Conservation (phyloP, 2,888 invertebrate genomes). For the Melinaea menophilus region DNA sequence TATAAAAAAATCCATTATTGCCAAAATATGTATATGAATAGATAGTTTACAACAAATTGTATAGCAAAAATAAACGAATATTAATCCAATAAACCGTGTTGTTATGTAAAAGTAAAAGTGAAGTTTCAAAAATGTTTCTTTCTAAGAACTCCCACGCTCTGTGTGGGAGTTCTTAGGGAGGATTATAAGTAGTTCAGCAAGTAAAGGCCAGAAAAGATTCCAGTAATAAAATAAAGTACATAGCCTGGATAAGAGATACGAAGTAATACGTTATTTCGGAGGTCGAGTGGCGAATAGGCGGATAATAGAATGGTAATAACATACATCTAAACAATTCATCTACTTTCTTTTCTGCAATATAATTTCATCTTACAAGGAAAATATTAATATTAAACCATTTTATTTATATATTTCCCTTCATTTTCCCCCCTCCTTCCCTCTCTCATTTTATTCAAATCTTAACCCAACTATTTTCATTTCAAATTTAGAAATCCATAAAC, state of each 20-base stretch:
- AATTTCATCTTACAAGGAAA: too few relatives aligned
- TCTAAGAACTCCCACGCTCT: conserved; percentile 25
- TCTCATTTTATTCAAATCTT: too few relatives aligned
- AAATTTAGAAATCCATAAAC: too few relatives aligned
- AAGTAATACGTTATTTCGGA: conserved; percentile 5
- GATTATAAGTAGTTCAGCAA: conserved; percentile 30
- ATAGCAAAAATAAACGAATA: conserved; percentile 1
- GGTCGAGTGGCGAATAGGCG: neutral
- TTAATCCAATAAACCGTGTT: conserved; percentile 2
- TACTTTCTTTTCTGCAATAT: too few relatives aligned
- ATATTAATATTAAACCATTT: too few relatives aligned
- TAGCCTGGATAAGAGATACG: conserved; percentile 15
- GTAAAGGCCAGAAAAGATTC: conserved; percentile 18
- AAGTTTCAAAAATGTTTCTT: conserved; percentile 8
- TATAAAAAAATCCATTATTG: neutral
- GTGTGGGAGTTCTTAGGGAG: conserved; percentile 30
- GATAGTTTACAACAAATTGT: neutral
- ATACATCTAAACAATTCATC: too few relatives aligned
- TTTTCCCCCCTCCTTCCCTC: too few relatives aligned
- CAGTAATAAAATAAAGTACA: conserved; percentile 18
- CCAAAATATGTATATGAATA: neutral
- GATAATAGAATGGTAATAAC: too few relatives aligned
- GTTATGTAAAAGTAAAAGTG: neutral
- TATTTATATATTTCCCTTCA: too few relatives aligned
- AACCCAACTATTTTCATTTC: too few relatives aligned